Base-by-base conservation (phyloP, 92 coral and sea anemone species). In the Phenganax marumi region DNA sequence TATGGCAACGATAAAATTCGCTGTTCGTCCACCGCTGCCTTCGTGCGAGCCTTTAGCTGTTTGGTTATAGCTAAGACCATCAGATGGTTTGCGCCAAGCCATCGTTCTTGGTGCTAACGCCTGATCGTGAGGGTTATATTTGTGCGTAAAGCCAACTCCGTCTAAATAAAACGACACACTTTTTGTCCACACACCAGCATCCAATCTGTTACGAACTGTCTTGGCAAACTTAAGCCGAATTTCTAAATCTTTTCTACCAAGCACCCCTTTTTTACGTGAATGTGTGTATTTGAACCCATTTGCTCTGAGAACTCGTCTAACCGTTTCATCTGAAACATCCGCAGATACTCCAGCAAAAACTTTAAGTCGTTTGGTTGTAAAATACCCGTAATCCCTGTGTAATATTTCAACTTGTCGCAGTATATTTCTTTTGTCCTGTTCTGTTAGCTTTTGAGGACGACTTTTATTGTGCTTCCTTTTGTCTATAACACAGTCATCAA, bases 1-100 rank as follows among this genome's bases (percentile, higher is more conserved):
- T 71, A 71, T 71, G 11, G 76, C 76, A 47, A 71, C 76, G 33
- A 68, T 13, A 68, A 68, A 68, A 68, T 68, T 0, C 22, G 73
- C 73, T 68, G 51, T 46, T 68, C 49, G 25, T 68, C 73, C 73
- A 4, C 73, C 73, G 14, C 73, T 66, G 73, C 73, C 73, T 66
- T 66, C 73, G 50, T 66, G 73, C 17, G 23, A 66, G 5, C 73
- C 73, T 6, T 16, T 6, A 66, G 23, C 10, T 8, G 33, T 13
- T 8, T 19, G 33, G 48, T 13, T 13, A 68, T 19, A 68, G 33
- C 49, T 16, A 9, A 68, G 33, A 68, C 11, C 25, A 46, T 13
- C 73, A 68, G 12, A 68, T 2, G 73, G 12, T 68, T 68, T 68
- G 6, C 8, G 33, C 73, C 63, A 56, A 56, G 7, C 63, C 63